phyloP scores from a whole-genome alignment of 2,888 invertebrate genomes.

The Lumbricus terrestris region DNA sequence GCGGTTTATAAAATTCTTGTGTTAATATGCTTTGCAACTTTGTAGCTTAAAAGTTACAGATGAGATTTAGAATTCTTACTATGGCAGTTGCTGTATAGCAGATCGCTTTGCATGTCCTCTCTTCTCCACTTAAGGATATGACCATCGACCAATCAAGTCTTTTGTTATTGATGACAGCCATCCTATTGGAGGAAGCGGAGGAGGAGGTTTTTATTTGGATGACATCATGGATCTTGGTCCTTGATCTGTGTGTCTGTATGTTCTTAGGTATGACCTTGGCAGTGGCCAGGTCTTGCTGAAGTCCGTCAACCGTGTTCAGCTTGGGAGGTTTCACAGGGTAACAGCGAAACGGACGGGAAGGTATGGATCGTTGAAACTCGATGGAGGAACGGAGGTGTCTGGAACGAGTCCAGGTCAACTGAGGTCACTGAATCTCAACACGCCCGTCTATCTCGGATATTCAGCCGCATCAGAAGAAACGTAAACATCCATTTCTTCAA shows the following conservation, averaged over 20 bases:
- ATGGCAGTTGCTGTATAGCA: no score
- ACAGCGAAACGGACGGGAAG: conserved; percentile 13
- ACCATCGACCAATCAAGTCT: no score
- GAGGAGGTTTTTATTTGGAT: no score
- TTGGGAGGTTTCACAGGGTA: conserved; percentile 22
- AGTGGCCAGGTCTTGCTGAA: conserved; percentile 28
- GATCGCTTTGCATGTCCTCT: no score
- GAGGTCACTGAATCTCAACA: conserved; percentile 19
- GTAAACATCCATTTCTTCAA: not conserved
- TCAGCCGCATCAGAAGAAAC: not conserved
- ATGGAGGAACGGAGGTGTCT: conserved; percentile 19
- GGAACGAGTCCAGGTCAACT: conserved; percentile 27
- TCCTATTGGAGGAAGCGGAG: no score
- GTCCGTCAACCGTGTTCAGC: conserved; percentile 15
- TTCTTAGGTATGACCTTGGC: conserved; percentile 29
- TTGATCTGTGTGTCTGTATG: no score
- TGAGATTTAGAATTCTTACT: no score
- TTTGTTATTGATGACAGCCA: no score
- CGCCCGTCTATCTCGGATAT: conserved; percentile 28
- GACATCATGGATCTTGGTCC: not conserved
- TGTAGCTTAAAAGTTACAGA: no score
- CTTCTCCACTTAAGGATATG: no score
- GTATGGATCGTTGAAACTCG: conserved; percentile 26
- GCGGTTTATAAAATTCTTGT: no score
- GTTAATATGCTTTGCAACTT: no score